phyloP scores from a whole-genome alignment of 2,888 invertebrate species.

The Caenorhabditis sp. region DNA sequence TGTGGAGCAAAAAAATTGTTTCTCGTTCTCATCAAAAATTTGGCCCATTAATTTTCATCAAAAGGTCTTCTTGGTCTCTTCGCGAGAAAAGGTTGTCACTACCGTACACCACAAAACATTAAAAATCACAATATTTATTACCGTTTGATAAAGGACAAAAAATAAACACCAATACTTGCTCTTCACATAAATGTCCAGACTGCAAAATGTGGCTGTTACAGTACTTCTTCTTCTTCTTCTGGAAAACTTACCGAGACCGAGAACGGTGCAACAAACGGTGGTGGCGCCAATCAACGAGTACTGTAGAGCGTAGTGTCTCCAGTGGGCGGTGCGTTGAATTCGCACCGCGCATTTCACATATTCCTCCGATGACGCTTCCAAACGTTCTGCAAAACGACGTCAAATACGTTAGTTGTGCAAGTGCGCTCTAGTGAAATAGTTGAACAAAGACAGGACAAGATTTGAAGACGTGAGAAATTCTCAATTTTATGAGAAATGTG shows the following conservation, averaged over 20 bases:
- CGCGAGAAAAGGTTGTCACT: no score
- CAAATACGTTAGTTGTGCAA: not conserved
- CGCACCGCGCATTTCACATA: constrained; percentile 30
- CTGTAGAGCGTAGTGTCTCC: not conserved
- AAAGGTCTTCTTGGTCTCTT: no score
- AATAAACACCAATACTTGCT: no score
- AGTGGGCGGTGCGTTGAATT: not conserved
- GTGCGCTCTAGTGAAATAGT: no score
- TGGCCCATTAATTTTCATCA: not conserved
- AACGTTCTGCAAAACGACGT: constrained; percentile 26
- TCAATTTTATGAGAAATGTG: no score
- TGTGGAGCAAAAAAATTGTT: not conserved
- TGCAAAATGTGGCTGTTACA: no score
- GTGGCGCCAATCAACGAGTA: not conserved
- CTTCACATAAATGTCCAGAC: not conserved
- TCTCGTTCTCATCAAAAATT: not conserved
- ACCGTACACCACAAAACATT: no score
- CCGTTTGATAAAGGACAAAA: no score
- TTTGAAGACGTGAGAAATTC: no score
- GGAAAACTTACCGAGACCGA: not conserved
- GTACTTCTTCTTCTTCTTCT: no score
- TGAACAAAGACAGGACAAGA: no score
- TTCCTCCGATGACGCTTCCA: constrained; percentile 32
- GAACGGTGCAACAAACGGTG: not conserved
- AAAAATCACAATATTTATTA: no score